Evolutionary conservation across 1,140 invertebrate genomes (phyloP), one percentile per base, ranked within the genome.

Genomic region (Cheumatopsyche charites): DNA sequence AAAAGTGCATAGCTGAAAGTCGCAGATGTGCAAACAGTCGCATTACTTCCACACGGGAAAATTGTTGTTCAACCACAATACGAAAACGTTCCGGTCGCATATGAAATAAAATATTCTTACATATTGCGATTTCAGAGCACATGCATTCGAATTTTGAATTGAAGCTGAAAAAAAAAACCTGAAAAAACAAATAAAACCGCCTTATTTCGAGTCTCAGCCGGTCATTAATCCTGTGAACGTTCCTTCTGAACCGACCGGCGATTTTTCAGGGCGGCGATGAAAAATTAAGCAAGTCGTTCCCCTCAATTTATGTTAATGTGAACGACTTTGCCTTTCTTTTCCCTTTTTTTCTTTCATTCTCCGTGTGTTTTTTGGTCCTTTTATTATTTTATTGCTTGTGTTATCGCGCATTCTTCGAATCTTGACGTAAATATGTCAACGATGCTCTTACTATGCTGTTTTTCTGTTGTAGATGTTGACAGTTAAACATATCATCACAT

Each of bases 221-320:
- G 15, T 19, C 29, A 42, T 43, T 43, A 43, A 63, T 63, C 41
- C 41, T 12, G 7, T 5, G 41, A 13, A 19, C 13, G 62, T 45
- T 47, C 43, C 63, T 66, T 66, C 47, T 66, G 63, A 66, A 66
- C 25, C 36, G 17, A 13, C 21, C 9, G 29, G n/a, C 41, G 19
- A 55, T 68, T 68, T 68, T 58, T 68, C 52, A 55, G 25, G 25
- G 25, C 67, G 19, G 23, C 67, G 67, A 70, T 73, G 67, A 73
- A 70, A 69, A 69, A 70, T 73, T 65, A 45, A 71, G 70, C 58
- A 17, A 43, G n/a, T 36, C 62, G 41, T 63, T 63, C 62, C 55
- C 23, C 63, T 66, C 63, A 15, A 66, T 66, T 66, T 49, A 66
- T 66, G 55, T 58, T 58, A 58, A 58, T 58, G 55, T 19, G 55